Evolutionary conservation across 2,888 invertebrate genomes (phyloP).

Genomic region (Diploptera punctata): DNA sequence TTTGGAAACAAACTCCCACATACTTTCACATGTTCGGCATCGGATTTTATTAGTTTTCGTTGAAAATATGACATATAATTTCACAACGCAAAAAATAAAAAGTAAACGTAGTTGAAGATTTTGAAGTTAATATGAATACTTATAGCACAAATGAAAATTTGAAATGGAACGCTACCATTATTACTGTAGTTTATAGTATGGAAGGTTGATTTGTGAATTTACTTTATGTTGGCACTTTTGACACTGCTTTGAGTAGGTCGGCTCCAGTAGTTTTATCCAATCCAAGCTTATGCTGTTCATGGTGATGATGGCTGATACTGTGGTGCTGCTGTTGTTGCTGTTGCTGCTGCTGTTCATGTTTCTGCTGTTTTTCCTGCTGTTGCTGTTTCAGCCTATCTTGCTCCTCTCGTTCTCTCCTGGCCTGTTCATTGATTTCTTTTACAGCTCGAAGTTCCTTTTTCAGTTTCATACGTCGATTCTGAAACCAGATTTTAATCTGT

Average conservation of each 20-base stretch:
- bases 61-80: not conserved
- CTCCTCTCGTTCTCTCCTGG: constrained; percentile 89
- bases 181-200: not conserved
- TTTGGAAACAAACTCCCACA: not conserved
- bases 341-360: constrained; percentile 60
- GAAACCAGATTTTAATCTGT: constrained; percentile 98
- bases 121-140: not conserved
- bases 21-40: not conserved
- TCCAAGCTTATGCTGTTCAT: constrained; percentile 50
- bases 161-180: not conserved
- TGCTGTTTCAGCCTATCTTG: constrained; percentile 82
- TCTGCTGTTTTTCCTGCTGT: constrained; percentile 69
- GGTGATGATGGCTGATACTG: constrained; percentile 45
- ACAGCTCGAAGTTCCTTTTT: constrained; percentile 95
- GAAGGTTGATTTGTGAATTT: not conserved
- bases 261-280: constrained; percentile 69
- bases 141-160: not conserved
- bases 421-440: constrained; percentile 94
- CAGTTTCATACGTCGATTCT: constrained; percentile 95
- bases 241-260: constrained; percentile 77
- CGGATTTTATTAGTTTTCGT: not conserved
- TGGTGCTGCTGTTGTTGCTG: constrained; percentile 47
- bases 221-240: constrained; percentile 68
- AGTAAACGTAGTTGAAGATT: no score
- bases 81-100: no score